Evolutionary conservation across 2,888 invertebrate species (phyloP), one percentile per base, ranked within the genome.

Genomic region (Pyrrhia umbra): DNA sequence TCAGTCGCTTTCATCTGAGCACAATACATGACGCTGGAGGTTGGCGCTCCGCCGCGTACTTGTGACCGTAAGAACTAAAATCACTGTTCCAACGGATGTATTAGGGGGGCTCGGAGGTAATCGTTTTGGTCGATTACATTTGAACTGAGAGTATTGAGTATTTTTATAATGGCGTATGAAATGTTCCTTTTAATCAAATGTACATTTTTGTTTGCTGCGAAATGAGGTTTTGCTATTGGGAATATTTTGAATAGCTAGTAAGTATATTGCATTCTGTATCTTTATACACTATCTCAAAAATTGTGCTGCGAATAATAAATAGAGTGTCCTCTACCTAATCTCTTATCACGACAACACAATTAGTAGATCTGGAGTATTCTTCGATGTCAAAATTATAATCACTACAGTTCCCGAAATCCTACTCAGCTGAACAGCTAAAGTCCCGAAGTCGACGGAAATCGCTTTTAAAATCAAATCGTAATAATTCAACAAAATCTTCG

Each of bases 1-100:
- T 87, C 79, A 77, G 58, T 72, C 66, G 75, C 73, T 73, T 75
- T 74, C 75, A 66, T 64, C 69, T 51, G 50, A 66, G 59, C 63
- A 76, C 81, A 80, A 76, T 70, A 81, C 56, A 50, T 37, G 30
- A 8, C n/a, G 68, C 40, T 49, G 56, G 61, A 77, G 76, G 85
- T 83, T 79, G 80, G 65, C 76, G 79, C 57, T 78, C 57, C 49
- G 34, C 27, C 20, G 25, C 40, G 55, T 37, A 34, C 56, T 60
- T 51, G 66, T 61, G 6, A 39, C 51, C 34, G 18, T 5, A 15
- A 6, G 34, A 25, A 43, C 27, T 55, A 10, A 51, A 47, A 58
- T 56, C 51, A 45, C 59, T 52, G 21, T 16, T 46, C 37, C 30
- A 27, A 37, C 39, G 55, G 50, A 46, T 50, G 46, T 37, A n/a